Base-by-base conservation (phyloP, 2,113 vertebrate species). In the Pionites leucogaster region DNA sequence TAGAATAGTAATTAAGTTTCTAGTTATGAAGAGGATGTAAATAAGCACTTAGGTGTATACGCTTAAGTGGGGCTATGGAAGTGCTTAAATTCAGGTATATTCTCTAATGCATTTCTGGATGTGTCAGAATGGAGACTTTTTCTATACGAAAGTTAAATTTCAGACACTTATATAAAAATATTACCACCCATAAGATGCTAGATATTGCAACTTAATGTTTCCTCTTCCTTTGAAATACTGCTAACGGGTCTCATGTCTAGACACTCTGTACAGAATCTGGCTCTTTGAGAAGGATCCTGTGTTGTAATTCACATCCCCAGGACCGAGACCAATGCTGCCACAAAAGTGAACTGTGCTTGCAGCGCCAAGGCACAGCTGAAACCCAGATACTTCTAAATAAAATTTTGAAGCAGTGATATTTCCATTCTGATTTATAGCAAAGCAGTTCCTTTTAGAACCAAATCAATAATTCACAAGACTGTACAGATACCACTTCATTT, bases 181-280 rank as follows among this genome's bases (percentile, higher is more conserved):
- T 85, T 84, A 55, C 44, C 22, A 37, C 19, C 39, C 29, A 11
- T 75, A 86, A 86, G 24, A 41, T 64, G 27, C 47, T 81, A 35
- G 68, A 71, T 81, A 84, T 24, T 81, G 65, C 1, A 1, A 74
- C 11, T 71, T 81, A 80, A 68, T 59, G 7, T 46, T 86, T 93
- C 62, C 24, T 82, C 42, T 71, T 82, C 82, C 62, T 90, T 69
- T 83, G 60, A 93, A 90, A 90, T 52, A 47, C 55, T 83, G 49
- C 13, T 60, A 70, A 78, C 37, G 35, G 16, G 29, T 70, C 47
- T 71, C 42, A 63, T 64, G 88, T 92, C 88, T 90, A 92, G 86
- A 83, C 60, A 62, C 13, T 18, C 46, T 25, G 49, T 68, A 24
- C 35, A 81, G 50, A 90, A 90, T 35, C 11, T 3, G 9, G 6